phyloP scores from a whole-genome alignment of 2,888 invertebrate genomes.

The Hyposoter dolosus region DNA sequence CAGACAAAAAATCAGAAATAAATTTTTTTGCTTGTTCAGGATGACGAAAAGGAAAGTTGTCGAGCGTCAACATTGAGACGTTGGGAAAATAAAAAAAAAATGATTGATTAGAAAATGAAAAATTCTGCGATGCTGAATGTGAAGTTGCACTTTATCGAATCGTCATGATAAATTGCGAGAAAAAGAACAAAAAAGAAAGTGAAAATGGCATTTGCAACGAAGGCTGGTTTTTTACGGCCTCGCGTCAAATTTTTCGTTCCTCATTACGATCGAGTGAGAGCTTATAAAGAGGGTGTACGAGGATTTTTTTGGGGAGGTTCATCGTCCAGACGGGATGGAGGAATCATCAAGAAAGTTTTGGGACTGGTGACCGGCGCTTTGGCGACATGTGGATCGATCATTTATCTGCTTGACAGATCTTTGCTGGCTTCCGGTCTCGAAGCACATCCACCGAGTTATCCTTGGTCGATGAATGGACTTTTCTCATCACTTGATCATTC shows the following conservation, averaged over 20 bases:
- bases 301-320: slow-evolving; percentile 12
- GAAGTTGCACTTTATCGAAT: slow-evolving; percentile 49
- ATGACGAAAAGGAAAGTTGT: no score
- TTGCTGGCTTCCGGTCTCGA: slow-evolving; percentile 92
- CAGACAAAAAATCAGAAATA: neutral
- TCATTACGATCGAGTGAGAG: slow-evolving; percentile 8
- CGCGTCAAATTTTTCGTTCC: neutral
- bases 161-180: neutral
- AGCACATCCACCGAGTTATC: slow-evolving; percentile 92
- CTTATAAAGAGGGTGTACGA: neutral
- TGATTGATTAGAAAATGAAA: neutral
- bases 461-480: slow-evolving; percentile 93
- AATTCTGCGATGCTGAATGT: neutral
- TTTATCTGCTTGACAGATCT: slow-evolving; percentile 89
- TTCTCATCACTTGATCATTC: slow-evolving; percentile 94
- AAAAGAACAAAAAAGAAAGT: neutral
- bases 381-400: slow-evolving; percentile 69
- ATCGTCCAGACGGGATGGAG: slow-evolving; percentile 13
- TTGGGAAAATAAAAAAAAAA: neutral
- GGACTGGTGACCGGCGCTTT: slow-evolving; percentile 67
- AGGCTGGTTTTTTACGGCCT: slow-evolving; percentile 13
- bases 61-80: no score
- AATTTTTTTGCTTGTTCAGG: no score
- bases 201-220: slow-evolving; percentile 53
- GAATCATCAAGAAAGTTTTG: slow-evolving; percentile 58